A percentile compares a stretch with the other conserved stretches of the same genome.
These are phyloP conservation scores for Argya squamiceps DNA, from an alignment of 2,797 vertebrate species.

Conservation along the genomic window DNA sequence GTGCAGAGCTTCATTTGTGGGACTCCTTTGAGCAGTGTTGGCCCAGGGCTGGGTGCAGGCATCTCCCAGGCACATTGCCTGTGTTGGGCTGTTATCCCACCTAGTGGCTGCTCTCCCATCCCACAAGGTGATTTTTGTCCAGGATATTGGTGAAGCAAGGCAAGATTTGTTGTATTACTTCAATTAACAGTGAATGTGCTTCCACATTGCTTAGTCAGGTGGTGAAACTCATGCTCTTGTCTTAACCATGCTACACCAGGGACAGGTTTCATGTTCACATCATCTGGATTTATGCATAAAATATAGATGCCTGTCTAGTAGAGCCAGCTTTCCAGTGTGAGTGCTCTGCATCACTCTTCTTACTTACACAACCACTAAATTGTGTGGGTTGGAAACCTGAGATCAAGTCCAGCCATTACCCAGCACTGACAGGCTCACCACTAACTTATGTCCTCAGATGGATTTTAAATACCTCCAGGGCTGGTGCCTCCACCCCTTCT, in stretches of 20 bases:
- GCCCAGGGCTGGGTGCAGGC: background rate
- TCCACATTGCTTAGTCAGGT: background rate
- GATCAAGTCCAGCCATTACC: background rate
- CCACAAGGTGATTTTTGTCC: background rate
- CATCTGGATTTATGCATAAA: background rate
- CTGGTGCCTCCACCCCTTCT: background rate
- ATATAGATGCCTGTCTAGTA: background rate
- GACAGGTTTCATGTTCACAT: background rate
- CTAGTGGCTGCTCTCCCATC: background rate
- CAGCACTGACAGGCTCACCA: background rate
- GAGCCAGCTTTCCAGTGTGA: background rate
- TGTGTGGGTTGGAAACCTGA: background rate
- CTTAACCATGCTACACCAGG: fast-evolving
- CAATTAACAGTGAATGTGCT: background rate
- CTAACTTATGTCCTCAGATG: background rate
- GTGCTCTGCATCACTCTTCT: background rate
- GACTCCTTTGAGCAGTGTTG: fast-evolving
- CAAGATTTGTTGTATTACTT: background rate
- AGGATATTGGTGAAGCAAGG: background rate
- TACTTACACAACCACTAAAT: background rate
- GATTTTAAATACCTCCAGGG: background rate
- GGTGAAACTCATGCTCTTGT: fast-evolving
- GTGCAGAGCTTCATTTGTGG: fast-evolving
- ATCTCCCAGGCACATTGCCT: background rate
- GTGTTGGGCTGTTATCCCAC: background rate